Conservation (phyloP, 2,888 invertebrate genomes). For the Eremobia ochroleuca region DNA sequence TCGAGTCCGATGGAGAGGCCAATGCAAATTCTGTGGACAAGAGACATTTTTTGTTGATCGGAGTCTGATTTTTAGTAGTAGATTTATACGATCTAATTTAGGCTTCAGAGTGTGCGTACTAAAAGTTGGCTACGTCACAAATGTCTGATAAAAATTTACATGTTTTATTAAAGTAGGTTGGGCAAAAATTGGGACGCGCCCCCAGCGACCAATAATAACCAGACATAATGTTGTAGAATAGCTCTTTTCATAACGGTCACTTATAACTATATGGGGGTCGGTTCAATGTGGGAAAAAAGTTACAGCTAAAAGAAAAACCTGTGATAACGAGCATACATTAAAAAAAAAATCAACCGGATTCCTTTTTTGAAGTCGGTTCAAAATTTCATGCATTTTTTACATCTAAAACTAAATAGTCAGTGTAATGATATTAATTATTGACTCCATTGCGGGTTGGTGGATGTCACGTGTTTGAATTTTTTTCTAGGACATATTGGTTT, state of each 20-base stretch:
- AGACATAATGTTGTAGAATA: neutral
- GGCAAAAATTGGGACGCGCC: neutral
- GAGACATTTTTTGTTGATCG: neutral
- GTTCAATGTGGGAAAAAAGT: no score
- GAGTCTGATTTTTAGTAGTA: neutral
- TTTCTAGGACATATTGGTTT: neutral
- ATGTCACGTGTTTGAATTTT: neutral
- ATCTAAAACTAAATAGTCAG: neutral
- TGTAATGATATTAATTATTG: neutral
- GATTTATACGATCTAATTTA: neutral
- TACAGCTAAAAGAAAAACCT: no score
- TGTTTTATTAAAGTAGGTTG: neutral
- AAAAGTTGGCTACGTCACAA: neutral
- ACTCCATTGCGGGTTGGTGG: neutral
- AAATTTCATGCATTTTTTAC: neutral
- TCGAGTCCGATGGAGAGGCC: constrained; percentile 94
- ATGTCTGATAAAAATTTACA: neutral
- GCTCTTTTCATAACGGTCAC: no score
- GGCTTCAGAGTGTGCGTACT: neutral
- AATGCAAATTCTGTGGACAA: constrained; percentile 94
- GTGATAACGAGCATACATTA: no score
- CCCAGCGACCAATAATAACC: neutral
- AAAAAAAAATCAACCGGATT: no score
- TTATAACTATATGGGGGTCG: no score
- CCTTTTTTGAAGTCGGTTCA: neutral